Base-by-base conservation (phyloP, 1,140 invertebrate species). In the Neodiprion pinetum region DNA sequence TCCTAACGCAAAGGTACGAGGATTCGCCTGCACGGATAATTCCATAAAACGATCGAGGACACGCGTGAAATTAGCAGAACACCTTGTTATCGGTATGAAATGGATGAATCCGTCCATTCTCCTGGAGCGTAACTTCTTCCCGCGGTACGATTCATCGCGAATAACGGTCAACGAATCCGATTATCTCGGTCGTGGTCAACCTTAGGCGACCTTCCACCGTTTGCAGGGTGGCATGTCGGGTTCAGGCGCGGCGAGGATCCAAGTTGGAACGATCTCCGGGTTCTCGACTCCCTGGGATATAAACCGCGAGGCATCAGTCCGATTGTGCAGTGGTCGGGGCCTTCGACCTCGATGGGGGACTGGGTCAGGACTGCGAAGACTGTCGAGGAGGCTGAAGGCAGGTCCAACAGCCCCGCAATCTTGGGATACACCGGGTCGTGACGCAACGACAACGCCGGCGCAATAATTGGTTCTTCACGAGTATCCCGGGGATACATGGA, bases 391-490 rank as follows among this genome's bases (percentile, higher is more conserved):
- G 53, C 53, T 40, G 28, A 40, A 40, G 28, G 28, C 28, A 40
- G 53, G 53, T 61, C 11, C 53, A 9, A 40, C 53, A 61, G 9
- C 8, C 53, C 53, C 5, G 53, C 0, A 61, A 61, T 61, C 53
- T 61, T 61, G 53, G 53, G n/a, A 61, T 61, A 61, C n/a, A 61
- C 53, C 53, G 53, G 53, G n/a, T 61, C 53, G 53, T 61, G 53
- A 61, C n/a, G 53, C 53, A 61, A 61, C 53, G 53, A 61, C 53
- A 61, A 61, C 53, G 53, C 53, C 53, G 53, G 53, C 11, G 11
- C n/a, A 61, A 61, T 61, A 61, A 61, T 61, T 61, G 53, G 11
- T 61, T 9, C 53, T 61, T 14, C n/a, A 61, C 53, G 9, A 61
- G 53, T 61, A 61, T 53, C 1, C 50, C 50, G 53, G 53, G 1